Percentiles rank a stretch among this genome's conserved stretches.
Evolutionary conservation across 2,797 vertebrate species (phyloP).

Genomic region (Parambassis ranga): DNA sequence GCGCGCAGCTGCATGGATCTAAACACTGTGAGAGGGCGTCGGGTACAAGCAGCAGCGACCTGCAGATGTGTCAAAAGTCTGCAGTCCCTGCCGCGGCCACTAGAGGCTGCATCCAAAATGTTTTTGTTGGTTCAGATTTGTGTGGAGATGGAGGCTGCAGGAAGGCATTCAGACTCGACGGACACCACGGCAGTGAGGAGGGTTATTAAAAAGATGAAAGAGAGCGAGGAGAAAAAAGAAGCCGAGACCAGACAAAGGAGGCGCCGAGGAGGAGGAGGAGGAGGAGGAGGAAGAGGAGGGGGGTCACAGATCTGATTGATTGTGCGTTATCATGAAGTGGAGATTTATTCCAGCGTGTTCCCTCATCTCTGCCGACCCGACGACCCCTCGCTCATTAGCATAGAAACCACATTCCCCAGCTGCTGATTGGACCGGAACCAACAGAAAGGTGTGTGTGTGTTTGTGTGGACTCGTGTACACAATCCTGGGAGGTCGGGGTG

Average conservation of each 20-base stretch:
- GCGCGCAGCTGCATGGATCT: too few species aligned
- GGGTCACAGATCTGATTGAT: constrained; percentile 17
- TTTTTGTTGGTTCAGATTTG: too few species aligned
- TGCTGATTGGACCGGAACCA: constrained; percentile 40
- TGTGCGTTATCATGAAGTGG: constrained; percentile 39
- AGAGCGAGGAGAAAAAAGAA: too few species aligned
- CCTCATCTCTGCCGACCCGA: constrained; percentile 34
- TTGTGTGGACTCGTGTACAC: not conserved
- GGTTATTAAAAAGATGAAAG: not conserved
- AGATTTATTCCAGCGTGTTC: constrained; percentile 55
- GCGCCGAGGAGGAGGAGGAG: not conserved
- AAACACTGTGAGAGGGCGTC: too few species aligned
- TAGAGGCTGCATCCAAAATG: too few species aligned
- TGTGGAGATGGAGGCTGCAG: too few species aligned
- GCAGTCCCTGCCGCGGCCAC: too few species aligned
- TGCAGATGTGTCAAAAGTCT: too few species aligned
- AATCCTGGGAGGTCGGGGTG: not conserved
- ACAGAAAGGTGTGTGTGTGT: constrained; percentile 14
- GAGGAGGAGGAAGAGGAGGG: not conserved
- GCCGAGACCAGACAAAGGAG: not conserved
- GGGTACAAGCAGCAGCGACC: too few species aligned
- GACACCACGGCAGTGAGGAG: too few species aligned
- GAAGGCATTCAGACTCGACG: too few species aligned
- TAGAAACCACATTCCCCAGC: constrained; percentile 59
- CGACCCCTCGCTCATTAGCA: constrained; percentile 60